Evolutionary conservation across 2,888 invertebrate genomes (phyloP).

Genomic region (Chydorus sphaericus): DNA sequence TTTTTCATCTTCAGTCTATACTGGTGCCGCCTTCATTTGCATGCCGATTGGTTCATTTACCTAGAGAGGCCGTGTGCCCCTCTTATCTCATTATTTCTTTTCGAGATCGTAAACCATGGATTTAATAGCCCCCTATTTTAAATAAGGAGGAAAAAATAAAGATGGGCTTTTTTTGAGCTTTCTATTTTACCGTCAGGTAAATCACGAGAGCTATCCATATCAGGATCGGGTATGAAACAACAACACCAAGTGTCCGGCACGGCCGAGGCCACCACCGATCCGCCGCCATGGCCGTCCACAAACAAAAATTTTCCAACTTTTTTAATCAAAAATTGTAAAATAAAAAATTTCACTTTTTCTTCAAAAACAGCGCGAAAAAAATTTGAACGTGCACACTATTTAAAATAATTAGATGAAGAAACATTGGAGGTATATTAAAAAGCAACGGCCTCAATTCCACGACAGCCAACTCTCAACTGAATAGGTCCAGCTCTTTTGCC

Average conservation of each 20-base stretch:
- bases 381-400: too few species aligned
- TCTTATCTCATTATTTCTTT: neutral
- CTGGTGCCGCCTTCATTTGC: neutral
- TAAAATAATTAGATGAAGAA: too few species aligned
- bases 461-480: too few species aligned
- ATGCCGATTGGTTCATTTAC: slow-evolving; percentile 5
- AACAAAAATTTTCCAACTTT: too few species aligned
- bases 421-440: too few species aligned
- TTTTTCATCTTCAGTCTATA: neutral
- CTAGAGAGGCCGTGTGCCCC: neutral
- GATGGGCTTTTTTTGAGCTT: neutral
- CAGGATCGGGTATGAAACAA: neutral
- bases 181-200: neutral
- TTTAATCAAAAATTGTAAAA: too few species aligned
- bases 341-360: too few species aligned
- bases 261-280: neutral
- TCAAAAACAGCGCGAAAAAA: too few species aligned
- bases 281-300: too few species aligned
- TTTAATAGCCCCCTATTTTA: neutral
- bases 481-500: too few species aligned
- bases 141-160: neutral
- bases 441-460: too few species aligned
- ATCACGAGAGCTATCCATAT: neutral
- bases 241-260: neutral
- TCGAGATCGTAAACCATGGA: neutral